Base-by-base conservation (phyloP, 2,797 vertebrate species). In the Dendrocincla fuliginosa region DNA sequence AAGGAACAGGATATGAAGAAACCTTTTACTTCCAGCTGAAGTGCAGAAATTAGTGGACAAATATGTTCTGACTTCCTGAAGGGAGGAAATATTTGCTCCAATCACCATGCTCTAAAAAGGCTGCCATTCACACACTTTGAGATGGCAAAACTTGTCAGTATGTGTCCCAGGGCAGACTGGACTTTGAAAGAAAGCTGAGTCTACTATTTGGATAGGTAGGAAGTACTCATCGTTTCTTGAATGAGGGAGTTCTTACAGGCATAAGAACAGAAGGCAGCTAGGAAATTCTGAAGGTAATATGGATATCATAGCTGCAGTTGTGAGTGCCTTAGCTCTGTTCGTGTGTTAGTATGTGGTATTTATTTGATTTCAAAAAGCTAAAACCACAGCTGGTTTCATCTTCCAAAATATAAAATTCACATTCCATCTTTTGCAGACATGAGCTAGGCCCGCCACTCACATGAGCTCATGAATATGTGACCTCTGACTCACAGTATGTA, bases 31-130 rank as follows among this genome's bases (percentile, higher is more conserved):
- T 86, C 10, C 23, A n/a, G 22, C 4, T 8, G 1, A 63, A 35
- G 16, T 12, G 8, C 1, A 3, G 14, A 83, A 83, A 87, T 41
- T 32, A 37, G 28, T 23, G 28, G 3, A 8, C 11, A 84, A 65
- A 61, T 46, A 42, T 9, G 4, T 33, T 55, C 8, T 42, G 18
- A 68, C 4, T 9, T 67, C 11, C 28, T 87, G 32, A 84, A 12
- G 8, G 27, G 19, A 76, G 19, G 12, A 92, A 84, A 60, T 37
- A 18, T 9, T 33, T 49, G 11, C 1, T 77, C 15, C 13, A 17
- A 42, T 63, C 0, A 0, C 4, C 10, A 10, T 20, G 1, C 9
- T 44, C 30, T 52, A 52, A 74, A 60, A 32, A 65, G 4, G 5
- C 61, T 81, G 10, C 4, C 16, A 47, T 50, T 10, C 16, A 50